Base-by-base conservation (phyloP, 2,888 invertebrate species). In the Idaea straminata region DNA sequence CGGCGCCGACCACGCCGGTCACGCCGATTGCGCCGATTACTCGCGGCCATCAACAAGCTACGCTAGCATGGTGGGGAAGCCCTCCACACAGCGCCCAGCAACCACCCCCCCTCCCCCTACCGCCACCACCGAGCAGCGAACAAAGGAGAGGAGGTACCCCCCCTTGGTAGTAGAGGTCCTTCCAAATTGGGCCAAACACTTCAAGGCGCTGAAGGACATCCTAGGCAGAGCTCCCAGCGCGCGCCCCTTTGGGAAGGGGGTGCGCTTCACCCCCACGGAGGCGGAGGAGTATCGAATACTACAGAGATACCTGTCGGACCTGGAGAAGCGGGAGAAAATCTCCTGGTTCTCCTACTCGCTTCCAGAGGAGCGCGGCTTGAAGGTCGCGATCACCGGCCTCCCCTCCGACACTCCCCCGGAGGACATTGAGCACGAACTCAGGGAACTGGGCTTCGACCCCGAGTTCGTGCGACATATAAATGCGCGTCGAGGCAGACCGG, bases 401-500 rank as follows among this genome's bases (percentile, higher is more conserved):
- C 63, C 63, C 4, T 16, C 59, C 25, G 16, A 5, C 15, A 59
- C 63, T 0, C 25, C n/a, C 3, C 63, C 63, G 4, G 15, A 0
- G 4, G 38, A 38, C 4, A 38, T 63, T 47, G 25, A 35, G 35
- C 3, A 3, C 13, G 58, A 2, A 0, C 58, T 58, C 2, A 7
- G 58, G 13, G 60, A 35, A n/a, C 62, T 38, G 10, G 62, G 65
- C 13, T 65, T 60, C 38, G 13, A 6, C 0, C 60, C 62, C 2
- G 61, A 64, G 35, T 63, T 63, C 6, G 47, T 66, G 0, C 58
- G 61, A 16, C 59, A 38, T 3, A 63, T 61, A 1, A 34, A 61
- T 0, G 36, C 3, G 4, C 36, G 36, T 4, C 36, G 36, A 1
- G 71, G 70, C 5, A 25, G 70, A 4, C 70, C 71, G 0, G 72